These are phyloP conservation scores for Belgica antarctica DNA, from an alignment of 2,888 invertebrate genomes.

Conservation along the genomic window DNA sequence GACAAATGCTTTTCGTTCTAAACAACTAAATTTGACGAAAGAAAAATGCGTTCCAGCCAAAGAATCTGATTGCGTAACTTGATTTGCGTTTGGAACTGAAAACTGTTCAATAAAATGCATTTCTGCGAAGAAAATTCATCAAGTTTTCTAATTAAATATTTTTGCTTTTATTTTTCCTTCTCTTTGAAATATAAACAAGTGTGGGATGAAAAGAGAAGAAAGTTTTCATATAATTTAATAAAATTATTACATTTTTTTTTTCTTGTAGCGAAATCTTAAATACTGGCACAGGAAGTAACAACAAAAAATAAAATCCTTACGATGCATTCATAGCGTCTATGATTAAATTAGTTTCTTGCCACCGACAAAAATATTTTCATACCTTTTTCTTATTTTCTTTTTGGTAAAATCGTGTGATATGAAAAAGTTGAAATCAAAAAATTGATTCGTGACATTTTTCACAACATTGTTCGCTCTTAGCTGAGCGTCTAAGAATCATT, in stretches of 20 bases:
- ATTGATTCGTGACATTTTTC: neutral
- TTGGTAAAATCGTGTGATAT: slow-evolving; percentile 25
- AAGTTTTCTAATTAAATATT: slow-evolving; percentile 16
- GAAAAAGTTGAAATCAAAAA: slow-evolving; percentile 9
- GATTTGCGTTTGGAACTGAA: no score
- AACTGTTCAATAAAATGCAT: no score
- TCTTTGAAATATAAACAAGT: neutral
- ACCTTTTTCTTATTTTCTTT: neutral
- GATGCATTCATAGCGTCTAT: neutral
- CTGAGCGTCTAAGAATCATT: no score
- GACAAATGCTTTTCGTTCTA: no score
- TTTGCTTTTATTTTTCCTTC: neutral
- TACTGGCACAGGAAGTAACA: slow-evolving; percentile 25
- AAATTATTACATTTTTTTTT: neutral
- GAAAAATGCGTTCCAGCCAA: no score
- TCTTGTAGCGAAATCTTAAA: neutral
- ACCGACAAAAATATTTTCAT: slow-evolving; percentile 11
- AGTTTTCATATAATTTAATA: neutral
- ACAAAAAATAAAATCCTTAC: slow-evolving; percentile 12
- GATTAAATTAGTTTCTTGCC: neutral
- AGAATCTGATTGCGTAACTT: no score
- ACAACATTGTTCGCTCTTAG: neutral
- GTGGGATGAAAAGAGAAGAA: no score
- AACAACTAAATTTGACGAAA: no score
- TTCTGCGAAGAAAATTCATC: no score